Evolutionary conservation across 1,140 invertebrate species (phyloP), one percentile per base, ranked within the genome.

Genomic region (Pomacea maculata): DNA sequence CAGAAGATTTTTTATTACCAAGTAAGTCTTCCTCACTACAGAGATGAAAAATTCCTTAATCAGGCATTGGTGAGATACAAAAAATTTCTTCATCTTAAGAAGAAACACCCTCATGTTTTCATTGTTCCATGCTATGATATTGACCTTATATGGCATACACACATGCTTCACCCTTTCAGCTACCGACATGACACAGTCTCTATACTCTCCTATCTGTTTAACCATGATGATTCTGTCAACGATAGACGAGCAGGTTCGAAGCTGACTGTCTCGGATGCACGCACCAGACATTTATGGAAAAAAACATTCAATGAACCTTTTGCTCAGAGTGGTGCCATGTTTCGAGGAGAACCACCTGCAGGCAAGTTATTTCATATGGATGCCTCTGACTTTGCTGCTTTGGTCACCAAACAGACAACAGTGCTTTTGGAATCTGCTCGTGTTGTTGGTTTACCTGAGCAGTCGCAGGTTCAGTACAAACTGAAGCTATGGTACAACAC

Each of bases 71-170:
- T 88, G n/a, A 87, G 92, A 14, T 93, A 93, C 84, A 88, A 92
- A 77, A 92, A 92, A 82, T 93, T 92, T 84, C 80, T 93, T 8
- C 88, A 88, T 78, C 81, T 93, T 29, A 93, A 92, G 85, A 85
- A 87, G 75, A 84, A 86, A 11, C 89, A 92, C 81, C 83, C 88
- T 14, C 89, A 90, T 45, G 83, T 87, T 52, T 93, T 92, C 82
- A 84, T 93, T 21, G 92, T 92, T 5, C 92, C 92, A 1, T 93
- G 92, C 84, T 93, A 93, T 79, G 92, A 92, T 81, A 92, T 91
- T 83, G 92, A 93, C 83, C 79, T 93, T 19, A 88, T 92, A 52
- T 93, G 92, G 92, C 92, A 93, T 82, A 88, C 91, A 21, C 92
- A 93, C 85, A 92, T 93, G 83, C 83, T 92, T 12, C 90, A 92